Evolutionary conservation across 2,797 vertebrate species (phyloP).

Genomic region (Periparus ater): DNA sequence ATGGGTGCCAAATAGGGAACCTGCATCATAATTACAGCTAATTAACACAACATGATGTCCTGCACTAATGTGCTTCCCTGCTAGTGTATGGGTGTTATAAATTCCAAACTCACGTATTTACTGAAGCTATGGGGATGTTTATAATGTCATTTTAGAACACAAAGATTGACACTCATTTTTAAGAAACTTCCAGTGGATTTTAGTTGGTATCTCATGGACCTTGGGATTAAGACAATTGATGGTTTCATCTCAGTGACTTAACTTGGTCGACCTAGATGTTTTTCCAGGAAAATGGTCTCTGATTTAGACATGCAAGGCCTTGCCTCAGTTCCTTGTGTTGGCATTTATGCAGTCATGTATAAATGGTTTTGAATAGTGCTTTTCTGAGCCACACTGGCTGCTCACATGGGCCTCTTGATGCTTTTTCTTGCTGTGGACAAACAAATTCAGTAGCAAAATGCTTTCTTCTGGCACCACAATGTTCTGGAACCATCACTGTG

Average conservation of each 20-base stretch:
- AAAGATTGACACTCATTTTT: background rate
- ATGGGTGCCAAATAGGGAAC: constrained; percentile 78
- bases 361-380: too few species aligned
- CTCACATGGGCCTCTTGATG: fast-evolving
- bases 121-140: background rate
- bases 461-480: background rate
- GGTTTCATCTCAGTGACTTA: background rate
- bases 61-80: constrained; percentile 68
- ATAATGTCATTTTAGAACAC: background rate
- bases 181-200: background rate
- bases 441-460: background rate
- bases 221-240: background rate
- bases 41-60: constrained; percentile 80
- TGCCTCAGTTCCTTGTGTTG: background rate
- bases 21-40: constrained; percentile 85
- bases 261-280: background rate
- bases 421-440: background rate
- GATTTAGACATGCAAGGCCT: background rate
- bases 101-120: constrained; percentile 69
- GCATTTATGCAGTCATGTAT: background rate
- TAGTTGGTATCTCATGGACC: background rate
- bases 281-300: background rate
- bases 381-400: background rate
- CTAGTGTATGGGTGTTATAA: constrained; percentile 63
- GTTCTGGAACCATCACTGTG: background rate